Base-by-base conservation (phyloP, 2,113 vertebrate genomes). In the Chitala chitala region DNA sequence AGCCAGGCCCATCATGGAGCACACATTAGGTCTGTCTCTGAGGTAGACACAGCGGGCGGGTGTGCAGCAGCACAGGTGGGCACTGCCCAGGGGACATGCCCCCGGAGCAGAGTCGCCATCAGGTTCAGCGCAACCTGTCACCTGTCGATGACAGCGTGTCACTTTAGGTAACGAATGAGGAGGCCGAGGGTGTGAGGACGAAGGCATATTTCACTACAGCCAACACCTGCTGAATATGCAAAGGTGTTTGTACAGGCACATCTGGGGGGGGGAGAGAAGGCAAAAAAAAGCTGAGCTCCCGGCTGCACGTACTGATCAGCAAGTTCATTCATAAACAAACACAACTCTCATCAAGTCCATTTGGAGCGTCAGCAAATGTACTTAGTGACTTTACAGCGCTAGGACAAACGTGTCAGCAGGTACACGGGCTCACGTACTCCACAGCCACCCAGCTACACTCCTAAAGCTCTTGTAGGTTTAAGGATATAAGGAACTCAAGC, bases 71-170 rank as follows among this genome's bases (percentile, higher is more conserved):
- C 9, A 15, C 53, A 54, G 69, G 69, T 54, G 51, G 36, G 13
- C 0, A 1, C 50, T 54, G n/a, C 54, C 71, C 55, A 20, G 40
- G 71, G 55, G 54, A 61, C 38, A 55, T 72, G 55, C 59, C 38
- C 71, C 13, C 13, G 3, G 38, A 24, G 66, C 42, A 17, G 0
- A 9, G 38, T 9, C 24, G 65, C 17, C 65, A 68, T 58, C 40
- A 31, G 66, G 54, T 56, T 9, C 56, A 33, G 33, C 17, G 7
- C 13, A 63, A 70, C 42, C 74, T 76, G 74, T 76, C 74, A 76
- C 29, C 68, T 44, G 48, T 8, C 55, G 58, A 44, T 29, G 55
- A 29, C 55, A 46, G 71, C 44, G 74, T 70, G 74, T 71, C 74
- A 76, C 53, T 26, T 71, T 5, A 13, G 66, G 56, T 2, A 26